These are phyloP conservation scores for Philopotamus ludificatus DNA, from an alignment of 1,140 invertebrate genomes.

Conservation along the genomic window DNA sequence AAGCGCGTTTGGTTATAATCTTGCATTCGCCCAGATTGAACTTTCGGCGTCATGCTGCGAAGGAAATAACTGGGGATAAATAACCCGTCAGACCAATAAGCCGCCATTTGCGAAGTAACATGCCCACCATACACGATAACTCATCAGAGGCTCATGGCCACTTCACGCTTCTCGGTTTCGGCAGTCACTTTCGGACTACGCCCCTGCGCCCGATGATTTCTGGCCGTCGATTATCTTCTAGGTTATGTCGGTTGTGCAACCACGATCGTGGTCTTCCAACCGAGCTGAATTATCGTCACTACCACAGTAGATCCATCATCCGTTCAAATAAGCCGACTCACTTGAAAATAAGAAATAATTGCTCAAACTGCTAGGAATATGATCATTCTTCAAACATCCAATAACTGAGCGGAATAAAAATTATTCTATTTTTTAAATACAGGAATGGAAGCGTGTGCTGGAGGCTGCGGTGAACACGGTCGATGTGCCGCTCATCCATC, in stretches of 20 bases:
- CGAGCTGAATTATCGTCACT: too few relatives aligned
- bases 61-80: conserved; percentile 44
- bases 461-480: conserved; percentile 73
- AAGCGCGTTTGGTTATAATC: neutral
- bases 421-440: neutral
- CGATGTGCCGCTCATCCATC: conserved; percentile 67
- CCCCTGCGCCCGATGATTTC: too few relatives aligned
- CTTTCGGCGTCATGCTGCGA: conserved; percentile 42
- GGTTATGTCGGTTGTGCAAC: too few relatives aligned
- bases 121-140: conserved; percentile 13
- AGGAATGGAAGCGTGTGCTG: conserved; percentile 35
- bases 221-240: too few relatives aligned
- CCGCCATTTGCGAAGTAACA: conserved; percentile 33
- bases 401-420: too few relatives aligned
- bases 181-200: too few relatives aligned
- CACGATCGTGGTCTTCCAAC: too few relatives aligned
- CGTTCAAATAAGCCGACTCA: neutral
- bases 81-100: conserved; percentile 41
- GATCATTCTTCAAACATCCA: too few relatives aligned
- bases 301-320: too few relatives aligned
- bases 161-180: neutral
- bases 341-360: neutral
- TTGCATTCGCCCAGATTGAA: conserved; percentile 17
- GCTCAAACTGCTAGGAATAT: too few relatives aligned
- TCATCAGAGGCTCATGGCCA: conserved; percentile 2